Evolutionary conservation across 1,140 invertebrate genomes (phyloP).

Genomic region (Philaenus spumarius): DNA sequence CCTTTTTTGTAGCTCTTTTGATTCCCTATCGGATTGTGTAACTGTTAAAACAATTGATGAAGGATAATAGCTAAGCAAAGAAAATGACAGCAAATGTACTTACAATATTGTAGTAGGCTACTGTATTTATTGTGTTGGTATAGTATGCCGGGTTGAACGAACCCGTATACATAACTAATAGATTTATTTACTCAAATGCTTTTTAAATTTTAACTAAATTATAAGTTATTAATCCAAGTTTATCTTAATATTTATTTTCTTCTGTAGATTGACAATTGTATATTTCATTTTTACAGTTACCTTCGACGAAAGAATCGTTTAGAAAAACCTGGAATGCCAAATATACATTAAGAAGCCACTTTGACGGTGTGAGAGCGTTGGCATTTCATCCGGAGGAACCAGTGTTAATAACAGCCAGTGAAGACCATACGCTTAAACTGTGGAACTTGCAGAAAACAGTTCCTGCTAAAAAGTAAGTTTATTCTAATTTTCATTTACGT

Average conservation of each 20-base stretch:
- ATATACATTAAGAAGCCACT: slow-evolving; percentile 94
- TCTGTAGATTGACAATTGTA: not conserved
- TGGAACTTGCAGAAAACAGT: slow-evolving; percentile 99
- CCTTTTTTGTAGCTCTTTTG: too few relatives aligned
- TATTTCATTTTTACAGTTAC: slow-evolving; percentile 39
- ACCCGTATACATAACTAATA: too few relatives aligned
- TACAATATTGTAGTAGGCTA: too few relatives aligned
- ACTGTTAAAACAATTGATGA: too few relatives aligned
- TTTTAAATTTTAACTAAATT: too few relatives aligned
- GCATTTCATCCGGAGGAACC: slow-evolving; percentile 98
- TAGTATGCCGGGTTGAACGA: too few relatives aligned
- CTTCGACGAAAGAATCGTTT: slow-evolving; percentile 85
- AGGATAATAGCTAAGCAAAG: too few relatives aligned
- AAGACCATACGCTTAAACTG: slow-evolving; percentile 97
- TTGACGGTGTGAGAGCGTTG: slow-evolving; percentile 92
- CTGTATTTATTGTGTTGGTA: too few relatives aligned
- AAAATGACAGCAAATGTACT: too few relatives aligned
- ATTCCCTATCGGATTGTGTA: too few relatives aligned
- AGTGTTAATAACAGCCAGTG: slow-evolving; percentile 94
- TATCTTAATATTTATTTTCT: not conserved
- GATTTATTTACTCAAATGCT: too few relatives aligned
- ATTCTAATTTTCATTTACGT: not conserved
- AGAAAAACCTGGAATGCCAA: slow-evolving; percentile 98
- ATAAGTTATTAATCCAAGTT: not conserved
- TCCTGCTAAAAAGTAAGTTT: slow-evolving; percentile 83